phyloP scores from a whole-genome alignment of 1,140 invertebrate genomes.

The Eupristina koningsbergeri region DNA sequence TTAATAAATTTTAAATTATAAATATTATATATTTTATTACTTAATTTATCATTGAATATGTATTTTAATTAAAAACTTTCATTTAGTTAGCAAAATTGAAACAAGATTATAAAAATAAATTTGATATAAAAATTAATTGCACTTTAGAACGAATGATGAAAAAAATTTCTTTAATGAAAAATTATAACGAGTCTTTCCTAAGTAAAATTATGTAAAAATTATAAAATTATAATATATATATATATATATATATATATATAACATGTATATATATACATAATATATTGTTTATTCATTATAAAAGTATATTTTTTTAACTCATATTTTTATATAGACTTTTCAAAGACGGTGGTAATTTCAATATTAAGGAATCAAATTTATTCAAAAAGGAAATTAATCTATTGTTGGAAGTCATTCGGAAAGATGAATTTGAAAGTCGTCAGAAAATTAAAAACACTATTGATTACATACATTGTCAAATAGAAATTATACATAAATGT shows the following conservation, averaged over 20 bases:
- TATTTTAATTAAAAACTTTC: not conserved
- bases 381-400: slow-evolving; percentile 18
- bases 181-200: slow-evolving; percentile 12
- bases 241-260: no score
- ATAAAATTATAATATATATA: no score
- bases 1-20: not conserved
- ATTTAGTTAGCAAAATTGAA: slow-evolving; percentile 30
- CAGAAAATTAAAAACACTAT: slow-evolving; percentile 10
- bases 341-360: slow-evolving; percentile 48
- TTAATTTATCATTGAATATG: not conserved
- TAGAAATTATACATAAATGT: not conserved
- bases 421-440: slow-evolving; percentile 11
- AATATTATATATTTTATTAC: not conserved
- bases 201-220: slow-evolving; percentile 8
- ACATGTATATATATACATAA: no score
- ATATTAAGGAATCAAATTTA: slow-evolving; percentile 38
- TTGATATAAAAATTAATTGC: not conserved
- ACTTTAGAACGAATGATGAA: slow-evolving; percentile 9
- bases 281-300: not conserved
- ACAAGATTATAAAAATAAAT: slow-evolving; percentile 22
- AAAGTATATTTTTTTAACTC: not conserved
- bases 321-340: slow-evolving; percentile 31
- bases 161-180: slow-evolving; percentile 17
- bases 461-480: not conserved
- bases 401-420: slow-evolving; percentile 28